phyloP scores from a whole-genome alignment of 2,113 vertebrate species.

The Mellivora capensis region DNA sequence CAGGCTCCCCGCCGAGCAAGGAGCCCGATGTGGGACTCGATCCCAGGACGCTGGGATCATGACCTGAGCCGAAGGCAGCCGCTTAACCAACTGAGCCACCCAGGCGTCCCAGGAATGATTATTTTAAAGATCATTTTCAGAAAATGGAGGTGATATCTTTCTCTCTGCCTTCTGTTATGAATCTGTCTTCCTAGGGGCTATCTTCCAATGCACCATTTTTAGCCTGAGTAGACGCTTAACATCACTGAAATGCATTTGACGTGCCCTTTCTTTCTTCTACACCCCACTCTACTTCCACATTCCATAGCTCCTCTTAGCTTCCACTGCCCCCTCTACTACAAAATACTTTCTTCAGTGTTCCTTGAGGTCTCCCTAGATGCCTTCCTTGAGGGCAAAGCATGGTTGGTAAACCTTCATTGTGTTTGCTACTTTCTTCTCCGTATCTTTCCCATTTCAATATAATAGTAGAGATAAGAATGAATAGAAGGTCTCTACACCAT shows the following conservation, averaged over 20 bases:
- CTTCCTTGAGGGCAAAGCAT: neutral
- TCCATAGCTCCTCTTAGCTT: neutral
- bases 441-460: neutral
- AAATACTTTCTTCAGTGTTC: neutral
- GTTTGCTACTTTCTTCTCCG: neutral
- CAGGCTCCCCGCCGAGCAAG: too few species aligned
- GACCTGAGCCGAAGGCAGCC: too few species aligned
- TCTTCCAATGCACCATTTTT: neutral
- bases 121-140: neutral
- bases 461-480: neutral
- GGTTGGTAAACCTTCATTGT: neutral
- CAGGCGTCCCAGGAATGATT: neutral
- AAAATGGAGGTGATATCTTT: neutral
- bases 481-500: neutral
- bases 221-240: neutral
- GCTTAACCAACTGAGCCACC: too few species aligned
- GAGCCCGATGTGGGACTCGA: too few species aligned
- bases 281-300: neutral
- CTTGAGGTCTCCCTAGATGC: neutral
- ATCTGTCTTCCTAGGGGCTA: neutral
- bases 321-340: neutral
- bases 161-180: neutral
- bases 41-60: too few species aligned
- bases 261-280: neutral
- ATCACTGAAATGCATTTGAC: too few species aligned